Evolutionary conservation across 2,888 invertebrate genomes (phyloP).

Genomic region (Chloroclysta siterata): DNA sequence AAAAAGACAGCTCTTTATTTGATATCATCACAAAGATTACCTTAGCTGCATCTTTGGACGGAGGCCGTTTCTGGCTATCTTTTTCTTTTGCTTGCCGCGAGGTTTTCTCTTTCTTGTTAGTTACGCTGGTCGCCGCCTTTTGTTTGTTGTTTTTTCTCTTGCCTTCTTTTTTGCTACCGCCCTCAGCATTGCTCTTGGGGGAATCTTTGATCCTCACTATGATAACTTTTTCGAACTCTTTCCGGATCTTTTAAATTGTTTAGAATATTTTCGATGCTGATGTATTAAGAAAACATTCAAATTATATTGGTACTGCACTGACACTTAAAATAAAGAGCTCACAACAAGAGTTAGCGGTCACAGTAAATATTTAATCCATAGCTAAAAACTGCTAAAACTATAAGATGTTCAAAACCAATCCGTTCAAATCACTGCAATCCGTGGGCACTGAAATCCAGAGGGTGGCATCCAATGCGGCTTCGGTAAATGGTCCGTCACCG

Average conservation of each 20-base stretch:
- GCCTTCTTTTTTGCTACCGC: conserved; percentile 85
- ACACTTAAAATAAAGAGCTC: background rate
- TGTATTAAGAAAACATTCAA: conserved; percentile 10
- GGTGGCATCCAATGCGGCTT: conserved; percentile 53
- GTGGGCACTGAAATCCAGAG: conserved; percentile 79
- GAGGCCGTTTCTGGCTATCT: conserved; percentile 61
- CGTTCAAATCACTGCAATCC: conserved; percentile 79
- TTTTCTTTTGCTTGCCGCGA: conserved; percentile 67
- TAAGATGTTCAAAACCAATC: conserved; percentile 48
- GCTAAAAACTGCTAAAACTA: conserved; percentile 21
- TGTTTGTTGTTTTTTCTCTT: conserved; percentile 87
- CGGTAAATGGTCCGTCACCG: conserved; percentile 49
- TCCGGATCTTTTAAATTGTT: conserved; percentile 39
- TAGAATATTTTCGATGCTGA: conserved; percentile 5
- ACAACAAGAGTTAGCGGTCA: background rate
- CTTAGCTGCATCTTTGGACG: conserved; percentile 60
- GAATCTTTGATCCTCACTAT: conserved; percentile 89
- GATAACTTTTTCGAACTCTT: conserved; percentile 77
- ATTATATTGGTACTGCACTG: conserved; percentile 6
- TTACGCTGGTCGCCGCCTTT: conserved; percentile 83
- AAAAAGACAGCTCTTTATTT: conserved; percentile 30
- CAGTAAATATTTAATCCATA: conserved; percentile 12
- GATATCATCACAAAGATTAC: conserved; percentile 54
- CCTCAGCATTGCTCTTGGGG: conserved; percentile 85
- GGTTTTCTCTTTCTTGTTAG: conserved; percentile 70